Evolutionary conservation across 2,888 invertebrate species (phyloP).

Genomic region (Hypsopygia costalis): DNA sequence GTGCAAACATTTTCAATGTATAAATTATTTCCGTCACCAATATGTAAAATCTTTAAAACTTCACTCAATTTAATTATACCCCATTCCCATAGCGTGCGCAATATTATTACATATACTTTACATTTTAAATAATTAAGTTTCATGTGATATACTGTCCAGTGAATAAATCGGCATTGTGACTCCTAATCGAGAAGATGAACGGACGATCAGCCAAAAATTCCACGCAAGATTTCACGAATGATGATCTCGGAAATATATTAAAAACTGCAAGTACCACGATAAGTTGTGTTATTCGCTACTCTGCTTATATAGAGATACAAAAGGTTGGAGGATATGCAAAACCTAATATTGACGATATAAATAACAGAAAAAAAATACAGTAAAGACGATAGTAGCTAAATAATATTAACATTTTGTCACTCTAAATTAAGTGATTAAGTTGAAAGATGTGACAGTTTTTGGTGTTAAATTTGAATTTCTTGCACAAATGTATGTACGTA

Average conservation of each 20-base stretch:
- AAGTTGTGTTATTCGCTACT: too few relatives aligned
- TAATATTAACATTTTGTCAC: too few relatives aligned
- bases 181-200: conserved; percentile 30
- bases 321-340: too few relatives aligned
- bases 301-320: too few relatives aligned
- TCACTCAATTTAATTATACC: not conserved
- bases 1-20: not conserved
- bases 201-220: conserved; percentile 34
- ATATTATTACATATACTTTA: conserved; percentile 17
- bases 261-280: conserved; percentile 26
- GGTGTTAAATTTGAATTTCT: too few relatives aligned
- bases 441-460: too few relatives aligned
- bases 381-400: too few relatives aligned
- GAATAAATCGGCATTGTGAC: conserved; percentile 29
- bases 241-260: conserved; percentile 25
- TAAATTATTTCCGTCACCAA: conserved; percentile 2
- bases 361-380: too few relatives aligned
- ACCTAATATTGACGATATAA: too few relatives aligned
- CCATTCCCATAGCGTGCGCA: conserved; percentile 21
- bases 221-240: conserved; percentile 21
- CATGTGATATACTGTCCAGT: conserved; percentile 26
- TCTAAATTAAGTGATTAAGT: too few relatives aligned
- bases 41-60: conserved; percentile 2
- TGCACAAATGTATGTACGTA: too few relatives aligned
- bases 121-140: conserved; percentile 23